phyloP scores from a whole-genome alignment of 2,113 vertebrate species.

The Eretmochelys imbricata region DNA sequence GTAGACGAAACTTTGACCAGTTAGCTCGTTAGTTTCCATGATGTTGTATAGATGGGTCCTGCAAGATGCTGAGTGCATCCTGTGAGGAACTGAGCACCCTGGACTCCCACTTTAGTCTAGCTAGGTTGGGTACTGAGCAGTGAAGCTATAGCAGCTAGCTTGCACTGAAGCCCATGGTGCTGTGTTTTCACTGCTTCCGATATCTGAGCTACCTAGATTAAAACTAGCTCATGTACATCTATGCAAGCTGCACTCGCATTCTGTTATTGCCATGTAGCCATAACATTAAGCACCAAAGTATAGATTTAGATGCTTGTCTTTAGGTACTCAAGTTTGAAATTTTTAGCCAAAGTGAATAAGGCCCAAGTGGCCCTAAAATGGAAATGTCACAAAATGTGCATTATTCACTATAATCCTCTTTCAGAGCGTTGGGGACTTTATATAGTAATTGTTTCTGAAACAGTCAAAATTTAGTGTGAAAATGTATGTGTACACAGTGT shows the following conservation, averaged over 20 bases:
- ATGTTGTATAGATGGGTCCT: neutral
- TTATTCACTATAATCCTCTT: neutral
- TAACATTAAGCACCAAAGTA: neutral
- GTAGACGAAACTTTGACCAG: neutral
- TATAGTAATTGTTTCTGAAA: neutral
- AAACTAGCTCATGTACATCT: neutral
- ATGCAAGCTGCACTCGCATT: neutral
- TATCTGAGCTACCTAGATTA: neutral
- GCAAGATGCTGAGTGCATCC: neutral
- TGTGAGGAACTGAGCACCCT: neutral
- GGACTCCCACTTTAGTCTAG: neutral
- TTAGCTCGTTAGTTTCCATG: slow-evolving; percentile 23
- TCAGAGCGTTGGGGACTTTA: neutral
- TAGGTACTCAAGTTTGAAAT: neutral
- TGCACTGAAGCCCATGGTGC: neutral
- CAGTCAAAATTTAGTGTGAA: neutral
- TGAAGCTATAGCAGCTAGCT: neutral
- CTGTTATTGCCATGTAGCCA: neutral
- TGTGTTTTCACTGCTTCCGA: neutral
- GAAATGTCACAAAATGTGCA: neutral
- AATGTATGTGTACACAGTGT: neutral
- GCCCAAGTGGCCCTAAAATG: neutral
- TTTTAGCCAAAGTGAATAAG: neutral
- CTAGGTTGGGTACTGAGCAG: neutral
- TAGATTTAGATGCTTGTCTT: neutral